These are phyloP conservation scores for Argynnis bischoffii DNA, from an alignment of 2,888 invertebrate genomes.

Conservation along the genomic window DNA sequence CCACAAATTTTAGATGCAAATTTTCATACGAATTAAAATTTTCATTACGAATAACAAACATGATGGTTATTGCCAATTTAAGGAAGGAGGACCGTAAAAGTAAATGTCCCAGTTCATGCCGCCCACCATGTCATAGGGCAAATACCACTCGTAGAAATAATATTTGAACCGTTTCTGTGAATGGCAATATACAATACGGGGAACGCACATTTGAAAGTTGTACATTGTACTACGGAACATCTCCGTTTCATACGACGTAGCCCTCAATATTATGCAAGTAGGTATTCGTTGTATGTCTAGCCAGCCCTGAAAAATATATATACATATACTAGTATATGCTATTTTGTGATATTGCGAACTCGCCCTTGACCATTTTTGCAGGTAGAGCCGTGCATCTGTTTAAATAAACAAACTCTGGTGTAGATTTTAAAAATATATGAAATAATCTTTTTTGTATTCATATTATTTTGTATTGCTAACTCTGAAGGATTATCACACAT, in stretches of 20 bases:
- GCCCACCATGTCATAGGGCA: slow-evolving; percentile 48
- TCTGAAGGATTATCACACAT: too few species aligned
- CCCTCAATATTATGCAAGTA: slow-evolving; percentile 57
- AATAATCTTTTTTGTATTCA: too few species aligned
- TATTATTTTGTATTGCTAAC: too few species aligned
- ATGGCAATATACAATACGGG: slow-evolving; percentile 56
- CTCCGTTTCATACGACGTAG: slow-evolving; percentile 47
- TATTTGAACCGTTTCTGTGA: slow-evolving; percentile 50
- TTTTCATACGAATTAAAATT: too few species aligned
- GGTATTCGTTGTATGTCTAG: slow-evolving; percentile 57
- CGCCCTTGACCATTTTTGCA: not conserved
- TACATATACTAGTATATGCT: not conserved
- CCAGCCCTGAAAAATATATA: slow-evolving; percentile 56
- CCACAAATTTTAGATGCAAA: too few species aligned
- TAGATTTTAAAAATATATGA: too few species aligned
- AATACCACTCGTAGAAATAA: slow-evolving; percentile 61
- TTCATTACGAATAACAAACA: too few species aligned
- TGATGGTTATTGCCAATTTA: slow-evolving; percentile 44
- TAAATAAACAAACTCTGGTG: too few species aligned
- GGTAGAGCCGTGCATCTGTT: too few species aligned
- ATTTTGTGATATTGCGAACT: not conserved
- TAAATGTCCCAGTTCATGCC: slow-evolving; percentile 56
- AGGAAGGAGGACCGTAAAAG: slow-evolving; percentile 51
- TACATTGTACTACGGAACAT: slow-evolving; percentile 53
- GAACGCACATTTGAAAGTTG: slow-evolving; percentile 62